Evolutionary conservation across 2,113 vertebrate genomes (phyloP), one percentile per base, ranked within the genome.

Genomic region (Bujurquina vittata): DNA sequence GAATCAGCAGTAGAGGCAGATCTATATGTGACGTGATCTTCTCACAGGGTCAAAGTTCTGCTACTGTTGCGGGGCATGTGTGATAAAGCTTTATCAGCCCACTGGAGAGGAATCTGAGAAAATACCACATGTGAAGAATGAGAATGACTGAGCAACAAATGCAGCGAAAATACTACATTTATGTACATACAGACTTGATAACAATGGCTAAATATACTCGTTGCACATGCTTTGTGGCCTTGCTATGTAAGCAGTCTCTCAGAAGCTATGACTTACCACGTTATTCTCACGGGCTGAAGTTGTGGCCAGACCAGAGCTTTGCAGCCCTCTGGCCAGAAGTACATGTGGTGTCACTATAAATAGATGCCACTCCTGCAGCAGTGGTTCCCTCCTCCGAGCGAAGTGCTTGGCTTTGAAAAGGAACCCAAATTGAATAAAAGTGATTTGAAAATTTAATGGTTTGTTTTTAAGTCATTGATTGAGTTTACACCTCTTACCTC

Each of bases 41-140:
- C 79, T 89, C 77, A 78, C 62, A 46, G 2, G 93, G 80, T 93
- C 94, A 96, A 95, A 96, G 95, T 94, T 94, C 92, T 85, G 60
- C 73, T 54, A 0, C 22, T 63, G 60, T 29, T 61, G 26, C 40
- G 80, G 35, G 11, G 61, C 78, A 84, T 17, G 20, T 29, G 49
- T 82, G 93, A 94, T 93, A 91, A 91, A 80, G 52, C 17, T 20
- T 83, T 94, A 93, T 95, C 91, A 89, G 90, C 22, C 40, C 5
- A 35, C 40, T 73, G 59, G 65, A 65, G 80, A 77, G 31, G 52
- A 88, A 72, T 69, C 55, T 93, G 91, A 91, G 92, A 92, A 93
- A 88, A 67, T 1, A 79, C 12, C 91, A 93, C 43, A 92, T 89
- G 88, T 2, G 40, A 52, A 65, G 29, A 23, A 37, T 22, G 35